These are phyloP conservation scores for Chironomus tepperi DNA, from an alignment of 1,140 invertebrate species.

Conservation along the genomic window DNA sequence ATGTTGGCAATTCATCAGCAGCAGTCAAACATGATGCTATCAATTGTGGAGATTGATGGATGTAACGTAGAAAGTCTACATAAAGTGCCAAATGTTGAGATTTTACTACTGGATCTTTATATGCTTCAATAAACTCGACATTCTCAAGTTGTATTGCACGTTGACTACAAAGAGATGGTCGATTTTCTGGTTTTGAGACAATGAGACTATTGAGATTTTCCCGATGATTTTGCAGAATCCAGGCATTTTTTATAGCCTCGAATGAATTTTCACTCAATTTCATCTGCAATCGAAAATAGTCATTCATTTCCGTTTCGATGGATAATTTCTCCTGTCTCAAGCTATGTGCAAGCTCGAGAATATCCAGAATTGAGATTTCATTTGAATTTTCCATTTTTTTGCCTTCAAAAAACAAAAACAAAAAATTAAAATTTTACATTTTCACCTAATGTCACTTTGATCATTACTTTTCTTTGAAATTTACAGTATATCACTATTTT, in stretches of 20 bases:
- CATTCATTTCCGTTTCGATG: conserved; percentile 37
- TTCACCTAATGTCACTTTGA: not conserved
- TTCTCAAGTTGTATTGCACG: conserved; percentile 67
- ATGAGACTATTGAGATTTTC: conserved; percentile 75
- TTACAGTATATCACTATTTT: no score
- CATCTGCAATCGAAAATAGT: conserved; percentile 34
- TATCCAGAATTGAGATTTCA: conserved; percentile 32
- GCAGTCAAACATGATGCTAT: conserved; percentile 68
- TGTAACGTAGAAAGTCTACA: conserved; percentile 66
- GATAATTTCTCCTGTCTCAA: conserved; percentile 39
- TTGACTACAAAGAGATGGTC: conserved; percentile 64
- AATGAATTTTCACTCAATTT: conserved; percentile 34
- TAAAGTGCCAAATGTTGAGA: conserved; percentile 70
- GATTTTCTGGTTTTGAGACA: conserved; percentile 60
- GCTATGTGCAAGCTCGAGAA: conserved; percentile 39
- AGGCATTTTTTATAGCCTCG: conserved; percentile 56
- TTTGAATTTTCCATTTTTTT: conserved; percentile 14
- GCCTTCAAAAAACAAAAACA: not conserved
- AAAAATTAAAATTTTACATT: not conserved
- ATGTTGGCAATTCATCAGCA: conserved; percentile 57
- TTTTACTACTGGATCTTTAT: conserved; percentile 75
- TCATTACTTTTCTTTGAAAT: no score
- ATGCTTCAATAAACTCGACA: conserved; percentile 77
- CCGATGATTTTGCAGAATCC: conserved; percentile 82
- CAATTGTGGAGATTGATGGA: conserved; percentile 71